Conservation (phyloP, 30 jellyfish, hydroid and myxozoan species). For the Mastigias papua region DNA sequence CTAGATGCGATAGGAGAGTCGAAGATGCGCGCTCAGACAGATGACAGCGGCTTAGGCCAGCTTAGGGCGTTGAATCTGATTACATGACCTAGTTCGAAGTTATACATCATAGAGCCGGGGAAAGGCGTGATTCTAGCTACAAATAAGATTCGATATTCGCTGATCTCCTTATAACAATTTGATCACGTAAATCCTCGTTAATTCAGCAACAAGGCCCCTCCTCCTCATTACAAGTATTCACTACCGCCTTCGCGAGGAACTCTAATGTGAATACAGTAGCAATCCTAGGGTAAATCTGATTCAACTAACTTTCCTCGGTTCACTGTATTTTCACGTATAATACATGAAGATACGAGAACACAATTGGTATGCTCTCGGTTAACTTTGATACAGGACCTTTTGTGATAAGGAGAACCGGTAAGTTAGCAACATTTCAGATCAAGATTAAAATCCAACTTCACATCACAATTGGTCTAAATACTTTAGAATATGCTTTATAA, state of each 20-base stretch:
- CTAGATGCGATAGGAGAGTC: neutral
- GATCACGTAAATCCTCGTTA: conserved; percentile 24
- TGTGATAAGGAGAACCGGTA: no score
- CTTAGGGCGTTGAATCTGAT: conserved; percentile 20
- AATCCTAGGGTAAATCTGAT: no score
- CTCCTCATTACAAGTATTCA: neutral
- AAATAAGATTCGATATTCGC: conserved; percentile 30
- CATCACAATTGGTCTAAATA: no score
- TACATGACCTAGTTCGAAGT: conserved; percentile 9
- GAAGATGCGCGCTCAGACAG: neutral
- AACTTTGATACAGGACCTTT: no score
- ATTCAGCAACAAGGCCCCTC: conserved; percentile 36
- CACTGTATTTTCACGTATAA: no score
- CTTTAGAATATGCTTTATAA: no score
- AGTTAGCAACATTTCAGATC: no score
- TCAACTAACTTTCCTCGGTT: no score
- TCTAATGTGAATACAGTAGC: no score
- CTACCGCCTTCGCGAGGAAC: neutral
- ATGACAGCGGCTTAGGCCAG: neutral
- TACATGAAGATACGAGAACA: no score
- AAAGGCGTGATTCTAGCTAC: conserved; percentile 32
- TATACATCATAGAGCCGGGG: conserved; percentile 14
- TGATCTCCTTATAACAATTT: conserved; percentile 33
- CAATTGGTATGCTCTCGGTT: no score
- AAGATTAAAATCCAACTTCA: no score